Evolutionary conservation across 2,113 vertebrate species (phyloP), one percentile per base, ranked within the genome.

Genomic region (Casuarius casuarius): DNA sequence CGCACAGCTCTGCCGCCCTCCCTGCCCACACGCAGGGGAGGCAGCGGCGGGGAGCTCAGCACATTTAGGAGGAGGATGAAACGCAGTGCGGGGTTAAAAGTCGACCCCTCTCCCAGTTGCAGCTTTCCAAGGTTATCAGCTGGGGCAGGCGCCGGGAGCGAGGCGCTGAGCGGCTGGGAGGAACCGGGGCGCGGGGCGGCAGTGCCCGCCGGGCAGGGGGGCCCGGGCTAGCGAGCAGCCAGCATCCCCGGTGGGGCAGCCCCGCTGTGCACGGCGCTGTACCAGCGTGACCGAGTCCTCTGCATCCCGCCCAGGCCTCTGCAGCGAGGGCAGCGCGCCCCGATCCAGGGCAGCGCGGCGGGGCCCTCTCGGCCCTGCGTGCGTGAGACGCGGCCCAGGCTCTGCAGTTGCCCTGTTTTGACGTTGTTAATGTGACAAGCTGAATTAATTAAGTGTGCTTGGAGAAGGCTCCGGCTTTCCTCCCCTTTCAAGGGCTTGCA

Each of bases 61-160:
- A 31, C 7, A 0, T 67, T 62, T 2, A 72, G 56, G 86, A 73
- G 61, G 61, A 80, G 83, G 83, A 67, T 63, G 79, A 61, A 81
- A 49, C 46, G 7, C 72, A n/a, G 75, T 68, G 48, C 29, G 73
- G 81, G 83, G 38, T 92, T 89, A 94, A 91, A 96, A 96, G 92
- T 81, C 83, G 89, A 65, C 80, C 48, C 92, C 61, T 92, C 81
- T 78, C 84, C 56, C 25, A 40, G n/a, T 78, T n/a, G 20, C 42
- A 40, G n/a, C 56, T 94, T 84, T 65, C 56, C 33, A 7, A 82
- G 95, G 94, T 95, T 94, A 93, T 96, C 96, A 81, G 61, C 80
- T 29, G 35, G 68, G 90, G 87, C 87, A 92, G 73, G 5, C 0
- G 1, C n/a, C 8, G 48, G n/a, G 29, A 56, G 31, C n/a, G 48